Evolutionary conservation across 2,797 vertebrate species (phyloP), one percentile per base, ranked within the genome.

Genomic region (Podargus strigoides): DNA sequence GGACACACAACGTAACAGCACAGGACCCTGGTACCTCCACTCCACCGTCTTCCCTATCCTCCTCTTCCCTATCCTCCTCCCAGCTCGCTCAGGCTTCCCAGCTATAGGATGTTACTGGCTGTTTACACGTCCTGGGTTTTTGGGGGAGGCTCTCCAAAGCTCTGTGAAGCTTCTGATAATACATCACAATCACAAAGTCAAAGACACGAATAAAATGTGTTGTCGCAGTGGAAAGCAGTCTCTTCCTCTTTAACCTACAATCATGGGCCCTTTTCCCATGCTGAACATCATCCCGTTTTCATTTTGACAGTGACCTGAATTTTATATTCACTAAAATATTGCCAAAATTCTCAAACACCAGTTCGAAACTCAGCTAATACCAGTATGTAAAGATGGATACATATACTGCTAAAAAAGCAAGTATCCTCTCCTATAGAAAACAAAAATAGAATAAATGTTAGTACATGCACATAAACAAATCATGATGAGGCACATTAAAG

Each of bases 301-400:
- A 68, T 89, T 92, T 56, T 70, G 77, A 55, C 73, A 91, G 63
- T 16, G 42, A 82, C 20, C 34, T 26, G 53, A 89, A 91, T 81
- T 72, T 89, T 30, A 58, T 11, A 52, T 41, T 36, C 46, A 66
- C 34, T 94, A 73, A 81, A 77, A 79, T 4, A 39, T 9, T 73
- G 67, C 63, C 87, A 77, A 87, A 82, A 80, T 55, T 62, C 66
- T 52, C 47, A 72, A 47, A 70, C 11, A 9, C 12, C 85, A 76
- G 37, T 87, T 60, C 36, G 75, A 77, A 88, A 84, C 30, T 30
- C 79, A 69, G 13, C 49, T 80, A 78, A 84, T 39, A 87, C 12
- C 39, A 75, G 55, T 32, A 66, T 2, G 21, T 52, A 53, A 73
- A 79, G 24, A 72, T 12, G 21, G 66, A 68, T 50, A 60, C 1